Conservation (phyloP, 1,140 invertebrate species). For the Dryas iulia region DNA sequence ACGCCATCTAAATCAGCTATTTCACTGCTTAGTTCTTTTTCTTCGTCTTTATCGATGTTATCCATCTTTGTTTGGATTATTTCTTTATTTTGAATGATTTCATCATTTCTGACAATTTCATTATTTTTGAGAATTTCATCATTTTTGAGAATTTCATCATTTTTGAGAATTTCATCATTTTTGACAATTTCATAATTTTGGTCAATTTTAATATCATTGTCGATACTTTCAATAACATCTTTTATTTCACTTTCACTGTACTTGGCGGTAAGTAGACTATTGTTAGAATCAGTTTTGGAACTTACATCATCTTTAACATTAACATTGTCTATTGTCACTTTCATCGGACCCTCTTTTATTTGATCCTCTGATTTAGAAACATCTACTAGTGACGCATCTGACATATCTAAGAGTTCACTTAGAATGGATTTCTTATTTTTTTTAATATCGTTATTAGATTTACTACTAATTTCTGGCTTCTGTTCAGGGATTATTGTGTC, state of each 20-base stretch:
- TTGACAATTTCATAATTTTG: neutral
- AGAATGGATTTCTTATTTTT: slow-evolving; percentile 42
- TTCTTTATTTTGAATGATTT: neutral
- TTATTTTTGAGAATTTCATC: neutral
- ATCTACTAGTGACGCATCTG: slow-evolving; percentile 31
- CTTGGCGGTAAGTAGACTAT: slow-evolving; percentile 38
- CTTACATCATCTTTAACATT: neutral
- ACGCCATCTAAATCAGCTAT: neutral
- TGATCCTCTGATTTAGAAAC: neutral
- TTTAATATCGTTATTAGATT: neutral
- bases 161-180: neutral
- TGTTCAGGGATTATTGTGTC: neutral
- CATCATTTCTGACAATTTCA: neutral
- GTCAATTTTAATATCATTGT: slow-evolving; percentile 22
- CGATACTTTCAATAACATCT: neutral
- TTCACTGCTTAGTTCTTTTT: neutral
- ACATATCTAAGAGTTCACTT: slow-evolving; percentile 53
- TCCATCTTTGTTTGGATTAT: neutral
- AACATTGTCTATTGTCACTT: neutral
- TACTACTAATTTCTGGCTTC: neutral
- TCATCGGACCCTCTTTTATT: neutral
- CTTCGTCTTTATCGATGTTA: neutral
- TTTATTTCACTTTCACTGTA: slow-evolving; percentile 29
- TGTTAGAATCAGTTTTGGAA: slow-evolving; percentile 29
- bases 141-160: neutral